Evolutionary conservation across 2,113 vertebrate species (phyloP).

Genomic region (Circaetus gallicus): DNA sequence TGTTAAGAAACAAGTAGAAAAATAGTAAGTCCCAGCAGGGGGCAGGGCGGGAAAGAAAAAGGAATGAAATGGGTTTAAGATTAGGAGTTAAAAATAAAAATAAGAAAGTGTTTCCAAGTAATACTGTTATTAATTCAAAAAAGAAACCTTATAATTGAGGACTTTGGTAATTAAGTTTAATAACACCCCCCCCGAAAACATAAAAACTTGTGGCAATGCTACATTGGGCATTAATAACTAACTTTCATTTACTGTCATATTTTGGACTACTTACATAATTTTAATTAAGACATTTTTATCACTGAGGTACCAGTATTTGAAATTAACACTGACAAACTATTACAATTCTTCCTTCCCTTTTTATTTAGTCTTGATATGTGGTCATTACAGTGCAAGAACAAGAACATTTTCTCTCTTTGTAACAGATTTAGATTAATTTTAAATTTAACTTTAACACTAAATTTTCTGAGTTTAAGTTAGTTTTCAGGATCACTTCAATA

Average conservation of each 20-base stretch:
- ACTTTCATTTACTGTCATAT: not conserved
- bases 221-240: not conserved
- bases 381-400: not conserved
- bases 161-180: not conserved
- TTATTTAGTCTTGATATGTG: not conserved
- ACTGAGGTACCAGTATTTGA: not conserved
- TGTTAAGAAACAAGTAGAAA: not conserved
- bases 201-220: not conserved
- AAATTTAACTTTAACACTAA: not conserved
- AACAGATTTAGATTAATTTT: not conserved
- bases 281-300: not conserved
- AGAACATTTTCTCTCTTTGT: not conserved
- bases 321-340: not conserved
- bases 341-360: not conserved
- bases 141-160: not conserved
- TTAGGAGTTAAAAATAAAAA: not conserved
- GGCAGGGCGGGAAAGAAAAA: too few relatives aligned
- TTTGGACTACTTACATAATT: not conserved
- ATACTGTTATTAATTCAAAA: not conserved
- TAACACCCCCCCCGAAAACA: not conserved
- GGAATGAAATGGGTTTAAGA: not conserved
- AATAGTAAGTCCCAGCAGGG: accelerated
- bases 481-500: not conserved
- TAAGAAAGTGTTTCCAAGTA: not conserved
- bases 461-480: not conserved